Base-by-base conservation (phyloP, 2,888 invertebrate genomes). In the Holacanthella duospinosa region DNA sequence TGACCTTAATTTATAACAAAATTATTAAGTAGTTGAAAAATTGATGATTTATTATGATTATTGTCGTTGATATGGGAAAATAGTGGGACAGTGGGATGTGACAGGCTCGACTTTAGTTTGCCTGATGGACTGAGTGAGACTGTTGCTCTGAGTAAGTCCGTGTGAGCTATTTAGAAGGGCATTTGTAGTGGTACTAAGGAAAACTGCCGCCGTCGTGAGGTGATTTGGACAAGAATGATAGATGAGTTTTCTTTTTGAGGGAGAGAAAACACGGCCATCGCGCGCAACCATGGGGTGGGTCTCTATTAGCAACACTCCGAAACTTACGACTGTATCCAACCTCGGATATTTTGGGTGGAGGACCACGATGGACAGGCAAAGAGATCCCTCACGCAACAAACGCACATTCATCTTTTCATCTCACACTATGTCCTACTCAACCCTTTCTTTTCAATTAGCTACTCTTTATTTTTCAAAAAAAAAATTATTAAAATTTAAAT, bases 211-310 rank as follows among this genome's bases (percentile, higher is more conserved):
- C 48, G 48, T 61, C 56, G 60, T 64, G 68, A 67, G 70, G 68
- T 70, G 70, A 70, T 70, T 68, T 70, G 64, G 68, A 68, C 68
- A 68, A 68, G 71, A 70, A 71, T 71, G 71, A 71, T 71, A 66
- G 70, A 71, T 71, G 70, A 68, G 69, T 69, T 71, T 69, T 69
- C 70, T 70, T 68, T 68, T 66, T 68, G 61, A 68, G 64, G 63
- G 64, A 69, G 69, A 64, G 69, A 68, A 69, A 68, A 69, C 66
- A 67, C 67, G 67, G 66, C 67, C 68, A 66, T 68, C 66, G 70
- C 70, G 70, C n/a, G n/a, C 70, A 70, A 67, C 64, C 64, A 66
- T 59, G 70, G 70, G 70, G 68, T 67, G 68, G 70, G 70, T 66
- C 70, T 70, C 67, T 68, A 68, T 67, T 68, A 69, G 66, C 65